Evolutionary conservation across 2,797 vertebrate species (phyloP), one percentile per base, ranked within the genome.

Genomic region (Neosilurus mollespiculum): DNA sequence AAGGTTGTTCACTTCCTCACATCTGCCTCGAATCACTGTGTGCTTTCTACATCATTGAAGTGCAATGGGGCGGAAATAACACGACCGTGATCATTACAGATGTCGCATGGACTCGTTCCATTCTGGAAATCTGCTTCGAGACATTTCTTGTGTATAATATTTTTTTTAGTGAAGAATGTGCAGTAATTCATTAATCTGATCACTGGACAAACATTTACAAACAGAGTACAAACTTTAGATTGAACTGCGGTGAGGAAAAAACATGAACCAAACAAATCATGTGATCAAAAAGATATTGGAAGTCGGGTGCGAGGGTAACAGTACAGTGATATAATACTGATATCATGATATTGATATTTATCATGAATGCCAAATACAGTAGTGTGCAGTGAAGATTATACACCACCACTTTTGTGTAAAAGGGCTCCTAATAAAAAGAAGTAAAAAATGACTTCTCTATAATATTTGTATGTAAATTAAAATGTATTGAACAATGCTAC

Each of bases 11-110:
- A 78, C 71, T 65, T 56, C 54, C 76, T 90, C 83, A 90, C 89
- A 90, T 91, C 85, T 91, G 90, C 84, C 67, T 84, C 34, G 82
- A 87, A 90, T 90, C 87, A 89, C 51, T 51, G 81, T 84, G 81
- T 61, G 54, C 66, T 88, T 82, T 87, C 83, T 81, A 86, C 24
- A 56, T 83, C 81, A 84, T 83, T 89, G 82, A 87, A 82, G 77
- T 82, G 83, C 54, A 86, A 82, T 58, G 58, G 37, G 73, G 83
- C 87, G 75, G 59, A 90, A 90, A 87, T 78, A 64, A 86, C 66
- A 58, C 51, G 81, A 81, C 65, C 82, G 58, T 53, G 59, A 64
- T 62, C 64, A 70, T 81, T 85, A 66, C 70, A 71, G 43, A 78
- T 78, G 62, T 83, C 56, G 53, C 58, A 83, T 34, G 56, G 15